Evolutionary conservation across 2,797 vertebrate genomes (phyloP).

Genomic region (Poeciliopsis infans): DNA sequence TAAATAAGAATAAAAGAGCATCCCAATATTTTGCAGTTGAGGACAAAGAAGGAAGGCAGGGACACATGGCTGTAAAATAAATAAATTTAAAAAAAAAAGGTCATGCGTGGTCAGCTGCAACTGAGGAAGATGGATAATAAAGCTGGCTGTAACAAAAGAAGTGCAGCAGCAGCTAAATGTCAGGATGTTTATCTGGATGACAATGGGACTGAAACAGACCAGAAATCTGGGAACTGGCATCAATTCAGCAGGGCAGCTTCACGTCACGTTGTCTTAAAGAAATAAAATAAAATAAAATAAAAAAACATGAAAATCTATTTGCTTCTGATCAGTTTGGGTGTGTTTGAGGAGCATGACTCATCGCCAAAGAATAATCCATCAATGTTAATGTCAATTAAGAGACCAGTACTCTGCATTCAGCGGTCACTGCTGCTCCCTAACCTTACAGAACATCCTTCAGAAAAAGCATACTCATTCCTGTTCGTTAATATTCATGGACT

Average conservation of each 20-base stretch:
- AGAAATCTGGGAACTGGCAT: conserved; percentile 54
- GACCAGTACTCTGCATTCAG: conserved; percentile 11
- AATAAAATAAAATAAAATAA: conserved; percentile 12
- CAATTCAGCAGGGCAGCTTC: conserved; percentile 34
- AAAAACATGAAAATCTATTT: conserved; percentile 20
- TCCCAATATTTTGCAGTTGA: conserved; percentile 33
- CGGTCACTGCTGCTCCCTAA: conserved; percentile 1
- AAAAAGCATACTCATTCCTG: background rate
- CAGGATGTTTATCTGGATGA: conserved; percentile 69
- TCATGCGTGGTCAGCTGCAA: conserved; percentile 74
- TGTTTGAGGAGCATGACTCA: conserved; percentile 59
- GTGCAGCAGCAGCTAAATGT: conserved; percentile 80
- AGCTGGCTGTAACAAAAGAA: conserved; percentile 79
- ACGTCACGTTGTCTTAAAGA: background rate
- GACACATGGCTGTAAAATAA: conserved; percentile 34
- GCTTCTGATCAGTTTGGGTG: conserved; percentile 26
- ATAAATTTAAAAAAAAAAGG: conserved; percentile 49
- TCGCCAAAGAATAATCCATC: conserved; percentile 40
- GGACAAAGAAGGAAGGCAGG: conserved; percentile 47
- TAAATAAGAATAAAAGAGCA: background rate
- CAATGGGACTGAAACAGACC: conserved; percentile 63
- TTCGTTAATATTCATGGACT: background rate
- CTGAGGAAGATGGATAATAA: conserved; percentile 55
- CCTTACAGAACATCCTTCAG: background rate
- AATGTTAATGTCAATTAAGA: conserved; percentile 40